Base-by-base conservation (phyloP, 2,797 vertebrate genomes). In the Acanthiza pusilla region DNA sequence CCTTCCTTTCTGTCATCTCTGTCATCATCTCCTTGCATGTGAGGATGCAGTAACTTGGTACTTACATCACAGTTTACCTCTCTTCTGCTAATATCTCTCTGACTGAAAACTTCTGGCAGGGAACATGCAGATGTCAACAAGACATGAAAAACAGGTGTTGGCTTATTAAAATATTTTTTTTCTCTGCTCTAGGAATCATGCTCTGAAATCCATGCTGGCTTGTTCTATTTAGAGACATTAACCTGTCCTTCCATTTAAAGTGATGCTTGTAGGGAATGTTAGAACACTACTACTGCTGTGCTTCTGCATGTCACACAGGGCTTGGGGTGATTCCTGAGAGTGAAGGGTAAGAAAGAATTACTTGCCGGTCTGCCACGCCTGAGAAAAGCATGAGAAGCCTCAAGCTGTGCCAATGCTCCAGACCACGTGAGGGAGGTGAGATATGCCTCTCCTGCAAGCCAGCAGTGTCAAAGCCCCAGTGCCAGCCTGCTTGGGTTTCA, bases 221-320 rank as follows among this genome's bases (percentile, higher is more conserved):
- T 3, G 0, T 47, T 83, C 54, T 51, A 32, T 89, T 89, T 65
- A 68, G 54, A 57, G 84, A 65, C 11, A 19, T 45, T 73, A 85
- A 75, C 70, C 32, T 42, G n/a, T 40, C 53, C 20, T 77, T 80
- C 43, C n/a, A 25, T 93, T 90, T 91, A 62, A 79, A 85, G 27
- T 43, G 58, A 26, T 76, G 22, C 20, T 79, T 0, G 1, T 54
- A 7, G 21, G 54, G 29, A 53, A 54, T 60, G 16, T 26, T 53
- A 53, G 67, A 76, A 29, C 18, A 16, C 13, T 57, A 9, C 22
- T 93, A 19, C 29, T 3, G 2, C 55, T 83, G 9, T 85, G 53
- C 10, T 65, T 32, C 40, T 77, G n/a, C 25, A 14, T 16, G 4
- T 88, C 50, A 21, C 17, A 10, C 14, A 19, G 42, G 60, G 16